Evolutionary conservation across 2,888 invertebrate genomes (phyloP), one percentile per base, ranked within the genome.

Genomic region (Phyllotreta striolata): DNA sequence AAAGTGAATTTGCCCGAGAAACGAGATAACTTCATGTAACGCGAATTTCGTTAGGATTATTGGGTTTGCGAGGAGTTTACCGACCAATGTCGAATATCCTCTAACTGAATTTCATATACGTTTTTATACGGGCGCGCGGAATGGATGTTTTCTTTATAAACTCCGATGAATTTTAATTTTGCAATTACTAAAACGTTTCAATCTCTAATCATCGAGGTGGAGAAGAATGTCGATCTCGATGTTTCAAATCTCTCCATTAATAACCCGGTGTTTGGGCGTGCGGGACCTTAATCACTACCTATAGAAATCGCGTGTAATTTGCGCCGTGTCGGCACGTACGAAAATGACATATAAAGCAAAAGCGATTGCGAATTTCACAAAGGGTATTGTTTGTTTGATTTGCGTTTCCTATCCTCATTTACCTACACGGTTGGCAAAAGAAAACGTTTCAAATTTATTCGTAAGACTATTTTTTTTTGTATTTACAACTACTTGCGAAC

Each of bases 31-130:
- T 76, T 72, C 74, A 74, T 73, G 73, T 74, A 73, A 73, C 72
- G 71, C 63, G 75, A 79, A 79, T 79, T 78, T 71, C 72, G 74
- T 79, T 79, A 79, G 66, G 76, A 77, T 79, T 79, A 78, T 78
- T 77, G 74, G 72, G 73, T 79, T 78, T 73, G 54, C 68, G 66
- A 66, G 72, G 68, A 70, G 72, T 72, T 73, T 68, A 68, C 24
- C 70, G 64, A 67, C 67, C 24, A 24, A 66, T 66, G 66, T 63
- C 66, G 66, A 63, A 70, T 66, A 66, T 65, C 62, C 52, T 37
- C 41, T 60, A 68, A 68, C 66, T 66, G 57, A 62, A 70, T 68
- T 66, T 66, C 62, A 62, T 61, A 62, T 61, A 66, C 62, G 63
- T 65, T 65, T n/a, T 52, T 55, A 46, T 55, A 57, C 13, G 46